Percentiles rank a stretch among this genome's conserved stretches.
Conservation (phyloP, 2,888 invertebrate species). For the Ophonus ardosiacus region DNA sequence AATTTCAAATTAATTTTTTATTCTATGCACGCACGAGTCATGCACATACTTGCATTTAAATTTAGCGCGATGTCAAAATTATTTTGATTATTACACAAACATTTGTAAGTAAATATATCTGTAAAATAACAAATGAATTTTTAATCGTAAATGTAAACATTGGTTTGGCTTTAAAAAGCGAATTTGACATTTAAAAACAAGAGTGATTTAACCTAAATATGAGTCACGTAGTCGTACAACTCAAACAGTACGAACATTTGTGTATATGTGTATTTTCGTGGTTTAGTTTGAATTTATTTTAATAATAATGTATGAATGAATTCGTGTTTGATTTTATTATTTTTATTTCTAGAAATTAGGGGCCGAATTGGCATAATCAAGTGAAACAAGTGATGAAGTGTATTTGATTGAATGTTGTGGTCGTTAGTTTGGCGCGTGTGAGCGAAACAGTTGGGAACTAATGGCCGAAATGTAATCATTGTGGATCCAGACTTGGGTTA, state of each 20-base stretch:
- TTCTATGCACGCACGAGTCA: background rate
- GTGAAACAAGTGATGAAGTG: slow-evolving; percentile 43
- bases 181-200: slow-evolving; percentile 58
- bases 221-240: slow-evolving; percentile 57
- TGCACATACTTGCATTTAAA: slow-evolving; percentile 35
- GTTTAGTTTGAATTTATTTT: slow-evolving; percentile 55
- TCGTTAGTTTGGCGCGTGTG: slow-evolving; percentile 71
- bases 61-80: slow-evolving; percentile 46
- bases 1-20: slow-evolving; percentile 33
- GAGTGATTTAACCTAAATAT: slow-evolving; percentile 44
- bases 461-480: slow-evolving; percentile 74
- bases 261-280: slow-evolving; percentile 58
- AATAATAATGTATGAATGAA: slow-evolving; percentile 53
- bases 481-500: slow-evolving; percentile 71
- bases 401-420: slow-evolving; percentile 51
- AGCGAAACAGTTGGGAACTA: slow-evolving; percentile 72
- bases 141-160: background rate
- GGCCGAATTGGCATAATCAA: slow-evolving; percentile 20
- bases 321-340: slow-evolving; percentile 17
- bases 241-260: slow-evolving; percentile 64
- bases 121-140: slow-evolving; percentile 20
- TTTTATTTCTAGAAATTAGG: slow-evolving; percentile 41
- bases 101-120: background rate
- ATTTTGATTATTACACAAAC: background rate
- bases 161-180: background rate